Percentiles rank a stretch among this genome's conserved stretches.
Conservation (phyloP, 2,797 vertebrate genomes). For the Alcedo atthis region DNA sequence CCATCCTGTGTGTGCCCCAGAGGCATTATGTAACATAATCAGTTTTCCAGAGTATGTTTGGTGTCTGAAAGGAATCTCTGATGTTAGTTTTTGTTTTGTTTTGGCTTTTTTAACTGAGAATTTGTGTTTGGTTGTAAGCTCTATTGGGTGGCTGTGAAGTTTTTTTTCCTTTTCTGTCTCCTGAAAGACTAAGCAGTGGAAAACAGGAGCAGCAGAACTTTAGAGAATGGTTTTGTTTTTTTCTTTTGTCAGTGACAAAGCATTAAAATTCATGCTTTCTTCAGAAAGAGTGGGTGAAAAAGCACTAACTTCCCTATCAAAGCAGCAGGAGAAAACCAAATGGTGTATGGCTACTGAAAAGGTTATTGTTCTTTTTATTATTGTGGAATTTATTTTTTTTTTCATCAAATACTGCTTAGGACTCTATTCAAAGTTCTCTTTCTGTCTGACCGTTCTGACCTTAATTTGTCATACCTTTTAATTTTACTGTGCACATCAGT, state of each 20-base stretch:
- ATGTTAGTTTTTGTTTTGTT: not conserved
- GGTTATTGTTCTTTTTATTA: not conserved
- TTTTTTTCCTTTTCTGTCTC: not conserved
- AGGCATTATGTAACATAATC: not conserved
- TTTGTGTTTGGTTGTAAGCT: not conserved
- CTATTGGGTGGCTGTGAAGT: not conserved
- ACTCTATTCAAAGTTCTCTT: not conserved
- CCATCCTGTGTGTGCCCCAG: too few relatives aligned
- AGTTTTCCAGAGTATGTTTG: not conserved
- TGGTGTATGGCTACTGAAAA: not conserved
- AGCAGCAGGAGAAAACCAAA: not conserved
- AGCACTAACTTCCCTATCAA: not conserved
- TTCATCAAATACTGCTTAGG: not conserved
- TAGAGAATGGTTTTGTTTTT: not conserved
- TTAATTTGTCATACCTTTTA: not conserved
- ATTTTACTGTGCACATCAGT: not conserved
- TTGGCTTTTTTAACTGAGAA: not conserved
- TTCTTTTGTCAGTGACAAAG: not conserved
- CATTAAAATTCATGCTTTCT: not conserved
- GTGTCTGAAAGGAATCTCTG: not conserved
- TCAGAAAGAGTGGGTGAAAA: not conserved
- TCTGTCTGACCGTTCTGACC: not conserved
- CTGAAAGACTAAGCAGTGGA: not conserved
- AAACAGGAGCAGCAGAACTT: not conserved
- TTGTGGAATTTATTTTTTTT: not conserved